Conservation (phyloP, 2,888 invertebrate genomes). For the Pelosia muscerda region DNA sequence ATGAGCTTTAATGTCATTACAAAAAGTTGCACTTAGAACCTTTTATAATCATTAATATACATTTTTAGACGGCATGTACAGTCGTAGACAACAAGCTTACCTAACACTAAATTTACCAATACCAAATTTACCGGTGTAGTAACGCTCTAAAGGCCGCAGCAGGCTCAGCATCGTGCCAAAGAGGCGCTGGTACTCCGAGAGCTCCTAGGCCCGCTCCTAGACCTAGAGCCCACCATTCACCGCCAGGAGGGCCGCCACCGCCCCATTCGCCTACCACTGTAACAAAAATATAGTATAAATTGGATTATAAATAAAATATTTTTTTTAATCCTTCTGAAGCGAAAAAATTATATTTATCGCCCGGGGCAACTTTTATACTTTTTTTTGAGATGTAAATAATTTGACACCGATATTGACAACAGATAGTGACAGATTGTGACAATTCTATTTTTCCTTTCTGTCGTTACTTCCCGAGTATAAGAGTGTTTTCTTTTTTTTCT, state of each 20-base stretch:
- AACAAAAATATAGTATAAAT: conserved; percentile 35
- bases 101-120: background rate
- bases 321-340: too few relatives aligned
- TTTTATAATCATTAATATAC: background rate
- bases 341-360: too few relatives aligned
- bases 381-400: too few relatives aligned
- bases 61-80: background rate
- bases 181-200: conserved; percentile 65
- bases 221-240: conserved; percentile 79
- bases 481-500: too few relatives aligned
- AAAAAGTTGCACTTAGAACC: background rate
- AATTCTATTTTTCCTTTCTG: too few relatives aligned
- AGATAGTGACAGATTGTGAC: too few relatives aligned
- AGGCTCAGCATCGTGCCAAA: conserved; percentile 78
- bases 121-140: conserved; percentile 68
- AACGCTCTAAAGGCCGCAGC: conserved; percentile 79
- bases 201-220: conserved; percentile 67
- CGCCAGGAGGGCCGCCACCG: conserved; percentile 59
- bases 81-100: conserved; percentile 1
- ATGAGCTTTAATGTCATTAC: background rate
- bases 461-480: too few relatives aligned
- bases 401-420: too few relatives aligned
- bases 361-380: too few relatives aligned
- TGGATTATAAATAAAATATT: background rate
- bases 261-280: conserved; percentile 76